Base-by-base conservation (phyloP, 2,113 vertebrate genomes). In the Rhipidura dahli region DNA sequence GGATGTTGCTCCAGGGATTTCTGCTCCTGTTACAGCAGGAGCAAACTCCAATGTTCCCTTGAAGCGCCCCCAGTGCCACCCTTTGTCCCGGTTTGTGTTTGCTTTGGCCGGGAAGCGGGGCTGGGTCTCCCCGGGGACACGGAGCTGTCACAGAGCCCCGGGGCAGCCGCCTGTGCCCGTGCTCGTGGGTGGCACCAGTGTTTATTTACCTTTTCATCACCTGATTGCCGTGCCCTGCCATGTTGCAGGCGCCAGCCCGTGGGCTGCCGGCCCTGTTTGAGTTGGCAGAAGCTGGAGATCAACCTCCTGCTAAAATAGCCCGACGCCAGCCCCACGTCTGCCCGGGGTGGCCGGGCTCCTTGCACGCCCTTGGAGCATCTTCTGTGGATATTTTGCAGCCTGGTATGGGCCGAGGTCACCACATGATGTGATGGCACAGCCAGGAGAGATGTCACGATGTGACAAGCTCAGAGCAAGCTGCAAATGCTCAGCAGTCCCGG, bases 161-260 rank as follows among this genome's bases (percentile, higher is more conserved):
- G 71, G 85, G n/a, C 13, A 15, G 75, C 79, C 15, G 72, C 54
- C 59, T 15, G 60, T 50, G 83, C 83, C 13, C 1, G 11, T 5
- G 14, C 70, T 80, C 5, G 2, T 65, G 92, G 91, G 84, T 96
- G 93, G 87, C 91, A 79, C 94, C 79, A 31, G 3, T 72, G 49
- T 92, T 96, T 83, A 78, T 93, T 92, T 93, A 49, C 87, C 90
- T 96, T 87, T 70, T 94, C 79, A 44, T 71, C 96, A 68, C 96
- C 91, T 87, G 84, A 28, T 56, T 13, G 0, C 75, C 5, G 0
- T 83, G 75, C 35, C 72, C 83, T 95, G 92, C 50, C 90, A 65
- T 13, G 66, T 5, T 75, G 85, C 90, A 57, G 90, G 79, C 51
- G 54, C 86, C 95, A 93, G 63, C 88, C 39, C 4, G 11, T 28